Evolutionary conservation across 1,140 invertebrate species (phyloP).

Genomic region (Trigoniulus corallinus): DNA sequence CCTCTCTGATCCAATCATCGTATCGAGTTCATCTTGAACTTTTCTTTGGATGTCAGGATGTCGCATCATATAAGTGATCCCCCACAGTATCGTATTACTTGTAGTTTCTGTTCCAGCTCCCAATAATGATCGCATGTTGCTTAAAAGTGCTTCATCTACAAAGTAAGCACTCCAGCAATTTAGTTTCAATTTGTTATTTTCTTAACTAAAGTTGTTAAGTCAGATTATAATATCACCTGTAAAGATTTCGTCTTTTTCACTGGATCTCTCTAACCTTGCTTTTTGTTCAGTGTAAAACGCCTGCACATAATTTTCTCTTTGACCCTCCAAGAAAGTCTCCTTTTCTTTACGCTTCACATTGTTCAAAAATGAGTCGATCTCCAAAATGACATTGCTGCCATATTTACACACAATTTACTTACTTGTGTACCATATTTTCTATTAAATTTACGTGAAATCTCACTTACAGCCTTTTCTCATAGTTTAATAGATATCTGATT

Average conservation of each 20-base stretch:
- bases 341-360: too few species aligned
- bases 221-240: neutral
- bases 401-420: too few species aligned
- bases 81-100: constrained; percentile 75
- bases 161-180: too few species aligned
- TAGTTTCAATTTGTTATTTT: too few species aligned
- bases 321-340: too few species aligned
- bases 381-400: too few species aligned
- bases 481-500: neutral
- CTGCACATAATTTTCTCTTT: too few species aligned
- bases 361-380: too few species aligned
- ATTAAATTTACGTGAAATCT: neutral
- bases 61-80: constrained; percentile 68
- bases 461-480: constrained; percentile 9
- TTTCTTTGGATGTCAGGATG: constrained; percentile 63
- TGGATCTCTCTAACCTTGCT: neutral
- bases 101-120: constrained; percentile 88
- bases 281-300: too few species aligned
- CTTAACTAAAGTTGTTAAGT: neutral
- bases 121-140: constrained; percentile 62
- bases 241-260: neutral
- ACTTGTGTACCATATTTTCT: too few species aligned
- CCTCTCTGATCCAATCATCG: constrained; percentile 52
- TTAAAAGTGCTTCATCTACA: neutral
- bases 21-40: constrained; percentile 75